Conservation (phyloP, 92 coral and sea anemone species). For the Nematostella vectensis region DNA sequence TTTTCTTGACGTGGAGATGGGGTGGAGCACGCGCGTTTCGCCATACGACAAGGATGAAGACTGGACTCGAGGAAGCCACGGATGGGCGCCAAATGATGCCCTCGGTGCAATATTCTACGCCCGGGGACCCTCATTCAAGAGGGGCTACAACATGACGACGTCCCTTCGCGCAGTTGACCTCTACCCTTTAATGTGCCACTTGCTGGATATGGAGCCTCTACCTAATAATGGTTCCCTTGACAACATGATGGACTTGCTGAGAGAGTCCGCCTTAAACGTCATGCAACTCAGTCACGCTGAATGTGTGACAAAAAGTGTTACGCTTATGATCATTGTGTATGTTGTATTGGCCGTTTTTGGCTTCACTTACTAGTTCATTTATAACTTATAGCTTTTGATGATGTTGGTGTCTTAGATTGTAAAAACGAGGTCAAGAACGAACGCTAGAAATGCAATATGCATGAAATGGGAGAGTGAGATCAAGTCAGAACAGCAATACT, state of each 20-base stretch:
- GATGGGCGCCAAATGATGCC: constrained; percentile 32
- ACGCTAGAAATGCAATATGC: too few species aligned
- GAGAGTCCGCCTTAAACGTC: not conserved
- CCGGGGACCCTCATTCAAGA: constrained; percentile 76
- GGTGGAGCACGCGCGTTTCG: constrained; percentile 27
- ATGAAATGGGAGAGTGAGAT: too few species aligned
- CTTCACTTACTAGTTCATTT: too few species aligned
- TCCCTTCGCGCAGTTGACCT: constrained; percentile 62
- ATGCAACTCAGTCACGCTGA: constrained; percentile 1
- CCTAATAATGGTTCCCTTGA: constrained; percentile 75
- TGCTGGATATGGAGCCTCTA: constrained; percentile 47
- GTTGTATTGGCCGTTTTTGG: too few species aligned
- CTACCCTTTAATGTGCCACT: constrained; percentile 75
- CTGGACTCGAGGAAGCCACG: constrained; percentile 45
- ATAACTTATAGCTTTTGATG: too few species aligned
- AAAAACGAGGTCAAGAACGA: too few species aligned
- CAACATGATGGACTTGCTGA: constrained; percentile 36
- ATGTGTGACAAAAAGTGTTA: not conserved
- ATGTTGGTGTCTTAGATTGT: too few species aligned
- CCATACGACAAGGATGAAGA: constrained; percentile 2
- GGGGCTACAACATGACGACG: constrained; percentile 32
- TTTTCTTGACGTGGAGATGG: constrained; percentile 43
- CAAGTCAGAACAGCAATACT: too few species aligned
- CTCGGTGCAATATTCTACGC: constrained; percentile 68
- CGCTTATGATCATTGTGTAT: too few species aligned